Conservation (phyloP, 2,888 invertebrate species). For the Apotomis capreana region DNA sequence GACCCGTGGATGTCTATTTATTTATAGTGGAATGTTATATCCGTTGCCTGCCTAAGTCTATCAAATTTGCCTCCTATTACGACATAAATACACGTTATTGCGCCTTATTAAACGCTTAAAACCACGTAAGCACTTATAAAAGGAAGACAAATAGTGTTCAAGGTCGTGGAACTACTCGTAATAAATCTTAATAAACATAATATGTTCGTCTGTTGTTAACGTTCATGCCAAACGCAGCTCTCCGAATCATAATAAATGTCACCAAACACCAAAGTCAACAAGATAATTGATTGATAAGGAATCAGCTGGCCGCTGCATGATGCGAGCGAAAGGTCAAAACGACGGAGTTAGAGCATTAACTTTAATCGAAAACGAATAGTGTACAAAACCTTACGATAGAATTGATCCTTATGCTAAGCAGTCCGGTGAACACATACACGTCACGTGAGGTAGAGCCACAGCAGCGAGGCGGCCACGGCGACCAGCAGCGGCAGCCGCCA, state of each 20-base stretch:
- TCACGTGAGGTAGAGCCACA: slow-evolving; percentile 27
- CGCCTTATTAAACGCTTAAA: no score
- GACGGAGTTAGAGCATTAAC: slow-evolving; percentile 12
- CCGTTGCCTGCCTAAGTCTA: neutral
- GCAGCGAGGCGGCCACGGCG: slow-evolving; percentile 4
- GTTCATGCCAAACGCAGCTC: neutral
- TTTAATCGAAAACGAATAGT: slow-evolving; percentile 19
- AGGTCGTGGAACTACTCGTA: no score
- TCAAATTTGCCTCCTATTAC: neutral
- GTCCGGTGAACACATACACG: neutral
- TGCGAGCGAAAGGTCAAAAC: slow-evolving; percentile 20
- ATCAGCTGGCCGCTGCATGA: neutral
- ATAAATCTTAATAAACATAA: no score
- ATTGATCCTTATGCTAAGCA: slow-evolving; percentile 2
- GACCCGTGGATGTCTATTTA: neutral
- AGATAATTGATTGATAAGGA: slow-evolving; percentile 6
- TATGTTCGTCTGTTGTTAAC: neutral
- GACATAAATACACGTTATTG: neutral
- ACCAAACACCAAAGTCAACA: neutral
- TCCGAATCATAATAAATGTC: neutral
- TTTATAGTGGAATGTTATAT: neutral
- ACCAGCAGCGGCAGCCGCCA: slow-evolving; percentile 24
- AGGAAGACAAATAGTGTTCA: no score
- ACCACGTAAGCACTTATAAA: no score
- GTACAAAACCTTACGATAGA: slow-evolving; percentile 23